Percentiles rank a stretch among this genome's conserved stretches.
Conservation (phyloP, 2,113 vertebrate species). For the Glaucidium brasilianum region DNA sequence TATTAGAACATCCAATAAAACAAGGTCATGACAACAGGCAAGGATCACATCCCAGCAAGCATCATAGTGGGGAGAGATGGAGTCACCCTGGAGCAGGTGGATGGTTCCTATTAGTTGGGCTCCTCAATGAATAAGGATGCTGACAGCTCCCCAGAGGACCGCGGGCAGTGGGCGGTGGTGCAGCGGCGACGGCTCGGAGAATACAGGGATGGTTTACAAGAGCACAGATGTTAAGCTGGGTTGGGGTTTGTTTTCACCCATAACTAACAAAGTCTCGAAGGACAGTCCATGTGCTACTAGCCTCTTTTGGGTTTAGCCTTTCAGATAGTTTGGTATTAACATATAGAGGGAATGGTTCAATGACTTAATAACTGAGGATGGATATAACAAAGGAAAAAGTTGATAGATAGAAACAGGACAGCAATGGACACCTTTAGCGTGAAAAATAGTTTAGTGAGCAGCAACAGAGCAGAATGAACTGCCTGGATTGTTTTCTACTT, state of each 20-base stretch:
- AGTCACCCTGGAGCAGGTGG: constrained; percentile 70
- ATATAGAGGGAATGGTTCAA: neutral
- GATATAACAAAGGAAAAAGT: neutral
- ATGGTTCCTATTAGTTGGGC: constrained; percentile 20
- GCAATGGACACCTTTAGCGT: neutral
- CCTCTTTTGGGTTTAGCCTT: neutral
- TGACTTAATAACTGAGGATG: neutral
- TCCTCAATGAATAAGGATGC: constrained; percentile 41
- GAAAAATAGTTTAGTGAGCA: neutral
- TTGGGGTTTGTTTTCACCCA: neutral
- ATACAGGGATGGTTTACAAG: neutral
- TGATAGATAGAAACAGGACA: neutral
- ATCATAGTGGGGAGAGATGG: constrained; percentile 5
- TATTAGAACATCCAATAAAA: constrained; percentile 74
- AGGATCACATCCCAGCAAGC: constrained; percentile 61
- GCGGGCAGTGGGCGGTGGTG: neutral
- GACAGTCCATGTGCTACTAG: neutral
- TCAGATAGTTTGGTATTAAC: neutral
- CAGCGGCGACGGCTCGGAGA: neutral
- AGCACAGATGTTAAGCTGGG: neutral
- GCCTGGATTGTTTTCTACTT: constrained; percentile 5
- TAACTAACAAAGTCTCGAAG: constrained; percentile 11
- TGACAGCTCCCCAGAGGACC: constrained; percentile 35
- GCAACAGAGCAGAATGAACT: constrained; percentile 1
- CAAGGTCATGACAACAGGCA: constrained; percentile 69